These are phyloP conservation scores for Rostratula benghalensis DNA, from an alignment of 2,113 vertebrate species.

Conservation along the genomic window DNA sequence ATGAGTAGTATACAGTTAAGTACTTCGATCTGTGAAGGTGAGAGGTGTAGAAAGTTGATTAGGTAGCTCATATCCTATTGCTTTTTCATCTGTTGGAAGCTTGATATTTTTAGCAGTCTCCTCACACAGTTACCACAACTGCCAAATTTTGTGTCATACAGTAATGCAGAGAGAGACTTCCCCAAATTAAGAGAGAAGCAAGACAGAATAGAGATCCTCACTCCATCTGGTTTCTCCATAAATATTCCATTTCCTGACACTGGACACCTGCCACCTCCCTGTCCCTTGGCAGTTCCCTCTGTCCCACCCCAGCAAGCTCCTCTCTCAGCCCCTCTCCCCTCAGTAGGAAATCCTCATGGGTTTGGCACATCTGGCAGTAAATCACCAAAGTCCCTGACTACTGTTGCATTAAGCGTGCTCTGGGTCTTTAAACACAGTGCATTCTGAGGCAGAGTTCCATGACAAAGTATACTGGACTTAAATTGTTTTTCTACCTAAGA, in stretches of 20 bases:
- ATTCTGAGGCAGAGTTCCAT: neutral
- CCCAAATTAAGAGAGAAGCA: neutral
- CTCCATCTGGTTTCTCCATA: neutral
- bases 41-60: conserved; percentile 33
- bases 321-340: neutral
- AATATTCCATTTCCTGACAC: neutral
- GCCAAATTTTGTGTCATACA: neutral
- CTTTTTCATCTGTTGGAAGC: conserved; percentile 1
- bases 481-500: conserved; percentile 6
- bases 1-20: conserved; percentile 4
- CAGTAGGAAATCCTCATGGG: neutral
- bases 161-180: neutral
- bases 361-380: neutral
- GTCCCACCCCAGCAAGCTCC: neutral
- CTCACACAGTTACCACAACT: neutral
- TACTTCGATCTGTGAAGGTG: neutral
- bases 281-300: neutral
- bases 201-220: neutral
- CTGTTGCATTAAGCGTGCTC: neutral
- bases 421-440: neutral
- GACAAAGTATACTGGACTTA: neutral
- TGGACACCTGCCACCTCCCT: neutral
- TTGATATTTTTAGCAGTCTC: conserved; percentile 23
- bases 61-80: neutral
- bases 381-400: neutral